These are phyloP conservation scores for Perca schrenkii DNA, from an alignment of 2,113 vertebrate genomes.

Conservation along the genomic window DNA sequence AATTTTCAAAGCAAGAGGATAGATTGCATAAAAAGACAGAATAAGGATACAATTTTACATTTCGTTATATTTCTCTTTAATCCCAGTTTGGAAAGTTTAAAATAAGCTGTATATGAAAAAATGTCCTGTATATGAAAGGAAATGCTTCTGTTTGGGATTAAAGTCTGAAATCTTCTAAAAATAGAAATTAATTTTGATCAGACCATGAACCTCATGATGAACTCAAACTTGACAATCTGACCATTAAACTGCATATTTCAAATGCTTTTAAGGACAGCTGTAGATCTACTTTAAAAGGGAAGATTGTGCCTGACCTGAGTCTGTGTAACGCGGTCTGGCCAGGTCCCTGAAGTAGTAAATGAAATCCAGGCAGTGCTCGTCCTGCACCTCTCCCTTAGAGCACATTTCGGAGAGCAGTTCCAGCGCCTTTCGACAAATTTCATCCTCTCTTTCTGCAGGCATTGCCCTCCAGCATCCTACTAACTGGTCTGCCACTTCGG, in stretches of 20 bases:
- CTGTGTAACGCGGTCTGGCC: constrained; percentile 91
- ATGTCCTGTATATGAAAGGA: not conserved
- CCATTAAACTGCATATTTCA: not conserved
- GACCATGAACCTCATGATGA: too few species aligned
- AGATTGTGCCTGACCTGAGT: constrained; percentile 86
- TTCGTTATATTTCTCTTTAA: not conserved
- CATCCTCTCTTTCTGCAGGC: constrained; percentile 96
- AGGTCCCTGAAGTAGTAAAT: constrained; percentile 95
- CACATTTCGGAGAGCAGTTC: constrained; percentile 95
- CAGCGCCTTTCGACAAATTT: constrained; percentile 98
- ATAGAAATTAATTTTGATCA: not conserved
- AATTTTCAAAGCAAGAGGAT: too few species aligned
- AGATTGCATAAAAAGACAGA: too few species aligned
- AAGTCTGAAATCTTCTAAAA: constrained; percentile 1
- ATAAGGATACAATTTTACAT: not conserved
- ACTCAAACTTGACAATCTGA: not conserved
- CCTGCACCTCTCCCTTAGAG: constrained; percentile 93
- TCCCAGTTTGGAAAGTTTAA: not conserved
- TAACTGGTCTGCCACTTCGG: constrained; percentile 87
- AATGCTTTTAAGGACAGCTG: not conserved
- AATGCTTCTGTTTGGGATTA: not conserved
- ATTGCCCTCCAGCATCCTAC: constrained; percentile 99
- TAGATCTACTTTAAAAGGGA: not conserved
- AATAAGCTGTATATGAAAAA: not conserved
- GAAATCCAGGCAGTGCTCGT: constrained; percentile 96